Evolutionary conservation across 2,797 vertebrate species (phyloP).

Genomic region (Allochrocebus solatus): DNA sequence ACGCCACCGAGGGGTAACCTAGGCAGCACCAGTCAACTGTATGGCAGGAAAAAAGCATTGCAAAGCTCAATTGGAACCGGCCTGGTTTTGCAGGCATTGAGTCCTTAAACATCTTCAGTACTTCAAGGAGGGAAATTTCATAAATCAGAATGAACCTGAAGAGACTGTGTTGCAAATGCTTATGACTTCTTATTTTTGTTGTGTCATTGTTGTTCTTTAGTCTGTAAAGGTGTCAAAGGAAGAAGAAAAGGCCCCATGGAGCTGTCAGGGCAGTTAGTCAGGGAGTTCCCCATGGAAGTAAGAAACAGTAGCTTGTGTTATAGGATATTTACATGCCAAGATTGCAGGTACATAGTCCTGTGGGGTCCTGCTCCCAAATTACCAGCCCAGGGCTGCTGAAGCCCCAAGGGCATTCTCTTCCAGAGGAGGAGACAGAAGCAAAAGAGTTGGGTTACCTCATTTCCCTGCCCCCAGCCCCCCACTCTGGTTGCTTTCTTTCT

Average conservation of each 20-base stretch:
- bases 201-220: neutral
- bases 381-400: neutral
- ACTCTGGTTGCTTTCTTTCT: neutral
- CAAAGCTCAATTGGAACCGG: slow-evolving; percentile 73
- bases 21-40: slow-evolving; percentile 86
- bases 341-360: neutral
- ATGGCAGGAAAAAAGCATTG: slow-evolving; percentile 78
- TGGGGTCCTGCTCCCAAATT: neutral
- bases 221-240: neutral
- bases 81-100: slow-evolving; percentile 74
- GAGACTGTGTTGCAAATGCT: neutral
- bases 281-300: neutral
- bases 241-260: neutral
- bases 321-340: neutral
- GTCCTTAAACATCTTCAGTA: slow-evolving; percentile 63
- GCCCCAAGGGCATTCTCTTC: neutral
- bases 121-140: slow-evolving; percentile 66
- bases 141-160: slow-evolving; percentile 2
- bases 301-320: neutral
- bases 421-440: neutral
- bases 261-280: neutral
- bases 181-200: neutral
- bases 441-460: neutral
- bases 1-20: slow-evolving; percentile 85
- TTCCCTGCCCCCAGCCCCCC: neutral